Evolutionary conservation across 2,113 vertebrate species (phyloP), one percentile per base, ranked within the genome.

Genomic region (Piaya cayana): DNA sequence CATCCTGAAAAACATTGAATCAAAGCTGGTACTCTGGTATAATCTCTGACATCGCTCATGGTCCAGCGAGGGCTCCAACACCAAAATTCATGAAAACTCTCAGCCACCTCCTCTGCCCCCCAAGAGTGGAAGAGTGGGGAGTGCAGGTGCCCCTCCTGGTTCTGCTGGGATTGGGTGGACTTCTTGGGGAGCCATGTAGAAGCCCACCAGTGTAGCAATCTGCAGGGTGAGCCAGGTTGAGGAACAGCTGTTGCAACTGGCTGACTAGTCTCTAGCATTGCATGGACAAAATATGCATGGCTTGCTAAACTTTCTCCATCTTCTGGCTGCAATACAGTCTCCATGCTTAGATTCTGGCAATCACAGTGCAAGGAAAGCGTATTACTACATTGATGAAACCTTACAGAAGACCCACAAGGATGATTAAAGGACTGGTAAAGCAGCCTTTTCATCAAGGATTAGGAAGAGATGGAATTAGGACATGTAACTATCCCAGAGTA

Each of bases 141-240:
- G 47, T 5, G 1, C 26, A 36, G 13, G 5, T 27, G 13, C 5
- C 11, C 22, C 13, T 56, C 30, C n/a, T 42, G 3, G 37, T 63
- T 26, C 15, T 21, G 4, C 18, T 1, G 1, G 27, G 67, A 53
- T 3, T 1, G 23, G 11, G 7, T 49, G 37, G 11, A 17, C 16
- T 76, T 39, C 32, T 82, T 50, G 32, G 22, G 16, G 16, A 71
- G 25, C 8, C 30, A 50, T 34, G 9, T 19, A 63, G 47, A 10
- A 34, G 8, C 12, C 19, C 4, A 4, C 9, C 2, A 2, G 32
- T 0, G 1, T 29, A 15, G n/a, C 30, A 22, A 26, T 12, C 62
- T 37, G 12, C 5, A 63, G 15, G 13, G 17, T 52, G 47, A 87
- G 27, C 36, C 42, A 63, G 55, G 11, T 0, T 2, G n/a, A 59